Evolutionary conservation across 2,113 vertebrate species (phyloP).

Genomic region (Charina bottae): DNA sequence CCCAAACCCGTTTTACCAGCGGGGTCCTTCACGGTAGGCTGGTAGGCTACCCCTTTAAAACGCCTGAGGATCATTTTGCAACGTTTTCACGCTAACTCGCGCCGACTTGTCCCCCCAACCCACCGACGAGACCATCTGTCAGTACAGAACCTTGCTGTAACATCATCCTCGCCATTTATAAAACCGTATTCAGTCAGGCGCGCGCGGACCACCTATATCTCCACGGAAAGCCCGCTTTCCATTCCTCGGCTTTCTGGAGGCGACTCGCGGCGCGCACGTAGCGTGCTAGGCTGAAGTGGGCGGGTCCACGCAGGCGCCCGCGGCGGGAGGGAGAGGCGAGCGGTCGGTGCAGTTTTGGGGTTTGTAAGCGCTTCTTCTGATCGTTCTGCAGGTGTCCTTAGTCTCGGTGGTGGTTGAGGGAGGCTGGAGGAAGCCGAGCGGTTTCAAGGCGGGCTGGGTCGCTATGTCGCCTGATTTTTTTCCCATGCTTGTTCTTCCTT

Average conservation of each 20-base stretch:
- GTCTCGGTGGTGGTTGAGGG: background rate
- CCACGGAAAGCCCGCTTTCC: conserved; percentile 5
- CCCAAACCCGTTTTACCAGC: background rate
- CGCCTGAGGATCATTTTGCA: conserved; percentile 30
- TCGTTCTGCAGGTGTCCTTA: background rate
- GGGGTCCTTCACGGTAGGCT: conserved; percentile 35
- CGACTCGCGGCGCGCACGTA: conserved; percentile 26
- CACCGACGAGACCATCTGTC: background rate
- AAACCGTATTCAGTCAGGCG: conserved; percentile 30
- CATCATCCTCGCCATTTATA: background rate
- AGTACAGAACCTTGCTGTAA: background rate
- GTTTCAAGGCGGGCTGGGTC: background rate
- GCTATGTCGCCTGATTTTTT: background rate
- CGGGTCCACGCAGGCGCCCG: conserved; percentile 33
- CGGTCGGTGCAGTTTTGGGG: background rate
- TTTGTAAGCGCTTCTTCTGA: background rate
- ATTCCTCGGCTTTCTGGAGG: background rate
- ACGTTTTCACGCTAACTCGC: background rate
- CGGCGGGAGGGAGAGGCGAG: conserved; percentile 16
- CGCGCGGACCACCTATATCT: background rate
- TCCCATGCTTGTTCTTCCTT: background rate
- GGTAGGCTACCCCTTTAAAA: background rate
- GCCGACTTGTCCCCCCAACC: background rate
- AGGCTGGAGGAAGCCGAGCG: background rate
- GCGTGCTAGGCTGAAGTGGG: background rate